A percentile compares a stretch with the other conserved stretches of the same genome.
Conservation (phyloP, 2,888 invertebrate species). For the Oscheius onirici region DNA sequence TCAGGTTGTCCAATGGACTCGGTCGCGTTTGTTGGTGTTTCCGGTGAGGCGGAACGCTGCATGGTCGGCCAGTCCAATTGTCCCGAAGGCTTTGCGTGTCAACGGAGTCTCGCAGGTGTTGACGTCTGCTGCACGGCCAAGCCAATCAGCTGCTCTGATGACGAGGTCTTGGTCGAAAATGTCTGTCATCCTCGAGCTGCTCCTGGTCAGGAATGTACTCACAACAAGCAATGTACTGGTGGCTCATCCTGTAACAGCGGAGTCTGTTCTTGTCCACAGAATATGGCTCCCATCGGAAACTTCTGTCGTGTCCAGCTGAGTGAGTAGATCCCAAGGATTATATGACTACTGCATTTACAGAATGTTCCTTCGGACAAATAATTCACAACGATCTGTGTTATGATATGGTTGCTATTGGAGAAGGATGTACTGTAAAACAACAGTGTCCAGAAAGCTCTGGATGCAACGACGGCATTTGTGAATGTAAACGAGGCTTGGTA, state of each 20-base stretch:
- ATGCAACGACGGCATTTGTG: slow-evolving; percentile 51
- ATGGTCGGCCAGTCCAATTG: slow-evolving; percentile 54
- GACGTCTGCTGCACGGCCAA: slow-evolving; percentile 51
- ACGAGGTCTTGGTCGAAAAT: slow-evolving; percentile 55
- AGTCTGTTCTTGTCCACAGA: slow-evolving; percentile 49
- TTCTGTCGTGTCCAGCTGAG: slow-evolving; percentile 51
- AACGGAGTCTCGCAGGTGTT: slow-evolving; percentile 40
- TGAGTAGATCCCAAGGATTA: slow-evolving; percentile 15
- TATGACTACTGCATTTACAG: slow-evolving; percentile 28
- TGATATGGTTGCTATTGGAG: slow-evolving; percentile 44
- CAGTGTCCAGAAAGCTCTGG: slow-evolving; percentile 50
- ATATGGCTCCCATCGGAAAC: slow-evolving; percentile 47
- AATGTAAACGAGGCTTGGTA: slow-evolving; percentile 50
- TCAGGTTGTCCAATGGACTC: slow-evolving; percentile 46
- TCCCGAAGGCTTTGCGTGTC: slow-evolving; percentile 55
- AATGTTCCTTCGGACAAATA: slow-evolving; percentile 43
- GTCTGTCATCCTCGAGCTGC: slow-evolving; percentile 42
- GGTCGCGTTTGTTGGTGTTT: slow-evolving; percentile 55
- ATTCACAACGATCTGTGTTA: slow-evolving; percentile 48
- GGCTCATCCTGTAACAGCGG: slow-evolving; percentile 51
- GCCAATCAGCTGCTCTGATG: slow-evolving; percentile 38
- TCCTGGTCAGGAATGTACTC: slow-evolving; percentile 47
- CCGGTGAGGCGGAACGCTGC: slow-evolving; percentile 56
- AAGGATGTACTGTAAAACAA: slow-evolving; percentile 40
- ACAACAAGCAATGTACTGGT: slow-evolving; percentile 55